These are phyloP conservation scores for Galerucella nymphaeae DNA, from an alignment of 2,888 invertebrate species.

Conservation along the genomic window DNA sequence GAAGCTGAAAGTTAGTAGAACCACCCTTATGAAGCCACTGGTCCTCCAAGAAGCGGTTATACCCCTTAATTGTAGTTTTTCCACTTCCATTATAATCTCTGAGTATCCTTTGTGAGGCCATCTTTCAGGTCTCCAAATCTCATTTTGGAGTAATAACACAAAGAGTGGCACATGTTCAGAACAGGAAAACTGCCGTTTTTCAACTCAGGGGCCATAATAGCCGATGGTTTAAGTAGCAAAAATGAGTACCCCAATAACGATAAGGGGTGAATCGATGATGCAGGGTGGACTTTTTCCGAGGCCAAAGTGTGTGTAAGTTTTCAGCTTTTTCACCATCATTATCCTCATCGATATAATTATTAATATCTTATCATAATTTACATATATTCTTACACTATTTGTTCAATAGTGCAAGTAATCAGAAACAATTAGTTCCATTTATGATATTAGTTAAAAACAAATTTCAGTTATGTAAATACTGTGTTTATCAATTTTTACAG, in stretches of 20 bases:
- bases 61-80: conserved; percentile 5
- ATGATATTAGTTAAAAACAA: too few species aligned
- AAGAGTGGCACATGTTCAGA: conserved; percentile 55
- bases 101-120: conserved; percentile 51
- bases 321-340: too few species aligned
- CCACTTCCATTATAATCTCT: conserved; percentile 22
- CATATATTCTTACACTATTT: too few species aligned
- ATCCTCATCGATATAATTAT: too few species aligned
- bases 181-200: conserved; percentile 54
- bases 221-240: conserved; percentile 52
- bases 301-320: background rate
- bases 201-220: conserved; percentile 50
- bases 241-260: conserved; percentile 52
- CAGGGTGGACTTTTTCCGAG: background rate
- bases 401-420: too few species aligned
- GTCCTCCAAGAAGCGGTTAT: background rate
- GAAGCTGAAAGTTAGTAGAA: background rate
- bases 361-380: too few species aligned
- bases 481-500: too few species aligned
- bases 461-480: too few species aligned
- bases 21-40: background rate
- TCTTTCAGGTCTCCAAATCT: conserved; percentile 54
- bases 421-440: too few species aligned
- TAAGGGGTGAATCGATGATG: conserved; percentile 50
- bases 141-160: conserved; percentile 55